Evolutionary conservation across 2,888 invertebrate species (phyloP).

Genomic region (Cyclophora punctaria): DNA sequence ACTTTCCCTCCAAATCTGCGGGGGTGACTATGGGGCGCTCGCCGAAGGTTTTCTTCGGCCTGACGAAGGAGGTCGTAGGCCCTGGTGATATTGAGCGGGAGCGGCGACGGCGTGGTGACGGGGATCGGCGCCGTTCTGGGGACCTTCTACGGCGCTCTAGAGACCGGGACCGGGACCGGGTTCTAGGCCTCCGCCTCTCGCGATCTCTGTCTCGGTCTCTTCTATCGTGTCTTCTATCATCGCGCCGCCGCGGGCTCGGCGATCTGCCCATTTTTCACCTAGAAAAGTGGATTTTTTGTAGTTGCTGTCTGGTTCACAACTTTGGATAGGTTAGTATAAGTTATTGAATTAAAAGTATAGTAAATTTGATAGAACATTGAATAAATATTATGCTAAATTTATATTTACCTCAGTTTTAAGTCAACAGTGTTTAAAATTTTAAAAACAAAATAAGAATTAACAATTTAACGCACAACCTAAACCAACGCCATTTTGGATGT

Average conservation of each 20-base stretch:
- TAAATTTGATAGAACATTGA: not conserved
- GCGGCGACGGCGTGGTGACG: slow-evolving; percentile 44
- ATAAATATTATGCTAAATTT: not conserved
- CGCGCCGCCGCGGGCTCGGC: slow-evolving; percentile 67
- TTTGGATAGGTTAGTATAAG: too few species aligned
- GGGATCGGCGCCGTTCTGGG: slow-evolving; percentile 52
- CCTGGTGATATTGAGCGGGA: slow-evolving; percentile 53
- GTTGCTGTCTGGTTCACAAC: too few species aligned
- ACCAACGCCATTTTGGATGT: slow-evolving; percentile 63
- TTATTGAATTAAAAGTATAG: not conserved
- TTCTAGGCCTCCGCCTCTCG: slow-evolving; percentile 54
- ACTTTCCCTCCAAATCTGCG: slow-evolving; percentile 92
- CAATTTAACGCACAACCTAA: slow-evolving; percentile 49
- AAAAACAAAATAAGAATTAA: slow-evolving; percentile 53
- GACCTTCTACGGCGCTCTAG: slow-evolving; percentile 57
- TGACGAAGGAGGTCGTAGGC: slow-evolving; percentile 55
- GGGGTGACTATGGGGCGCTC: slow-evolving; percentile 83
- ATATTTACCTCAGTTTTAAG: slow-evolving; percentile 50
- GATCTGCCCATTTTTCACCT: slow-evolving; percentile 61
- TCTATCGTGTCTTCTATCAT: slow-evolving; percentile 46
- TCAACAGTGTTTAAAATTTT: slow-evolving; percentile 56
- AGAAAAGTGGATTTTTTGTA: not conserved
- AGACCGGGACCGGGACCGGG: slow-evolving; percentile 60
- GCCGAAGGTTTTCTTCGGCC: slow-evolving; percentile 54
- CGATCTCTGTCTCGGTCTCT: slow-evolving; percentile 59